These are phyloP conservation scores for Polyploca ridens DNA, from an alignment of 2,888 invertebrate species.

Conservation along the genomic window DNA sequence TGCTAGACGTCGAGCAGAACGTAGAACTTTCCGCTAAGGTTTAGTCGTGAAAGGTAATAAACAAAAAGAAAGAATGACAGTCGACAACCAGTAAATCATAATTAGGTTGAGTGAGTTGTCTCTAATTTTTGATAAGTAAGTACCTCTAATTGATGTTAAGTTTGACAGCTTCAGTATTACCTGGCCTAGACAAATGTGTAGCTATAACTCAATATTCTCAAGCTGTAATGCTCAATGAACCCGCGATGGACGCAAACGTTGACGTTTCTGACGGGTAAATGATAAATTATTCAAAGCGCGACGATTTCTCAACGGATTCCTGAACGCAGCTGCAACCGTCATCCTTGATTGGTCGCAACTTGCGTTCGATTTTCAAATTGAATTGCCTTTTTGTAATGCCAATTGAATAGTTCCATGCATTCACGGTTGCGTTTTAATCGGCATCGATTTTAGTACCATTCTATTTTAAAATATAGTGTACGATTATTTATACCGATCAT, in stretches of 20 bases:
- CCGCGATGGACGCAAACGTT: constrained; percentile 20
- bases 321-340: constrained; percentile 78
- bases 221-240: constrained; percentile 21
- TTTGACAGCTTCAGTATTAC: background rate
- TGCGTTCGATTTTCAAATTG: constrained; percentile 67
- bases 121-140: too few relatives aligned
- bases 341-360: constrained; percentile 65
- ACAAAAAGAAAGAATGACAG: too few relatives aligned
- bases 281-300: constrained; percentile 76
- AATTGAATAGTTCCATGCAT: constrained; percentile 25
- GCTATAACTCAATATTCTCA: background rate
- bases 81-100: too few relatives aligned
- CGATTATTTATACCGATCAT: background rate
- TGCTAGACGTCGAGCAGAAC: background rate
- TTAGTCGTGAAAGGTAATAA: too few relatives aligned
- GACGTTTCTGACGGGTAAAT: constrained; percentile 38
- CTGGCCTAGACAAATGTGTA: background rate
- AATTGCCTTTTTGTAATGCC: constrained; percentile 40
- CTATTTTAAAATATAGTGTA: background rate
- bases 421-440: constrained; percentile 20
- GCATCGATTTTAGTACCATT: constrained; percentile 16
- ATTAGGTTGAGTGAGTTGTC: too few relatives aligned
- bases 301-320: constrained; percentile 81
- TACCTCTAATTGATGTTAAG: background rate
- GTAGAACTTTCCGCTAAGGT: too few relatives aligned